Conservation (phyloP, 23 tunicate genomes). For the Phallusia fumigata region DNA sequence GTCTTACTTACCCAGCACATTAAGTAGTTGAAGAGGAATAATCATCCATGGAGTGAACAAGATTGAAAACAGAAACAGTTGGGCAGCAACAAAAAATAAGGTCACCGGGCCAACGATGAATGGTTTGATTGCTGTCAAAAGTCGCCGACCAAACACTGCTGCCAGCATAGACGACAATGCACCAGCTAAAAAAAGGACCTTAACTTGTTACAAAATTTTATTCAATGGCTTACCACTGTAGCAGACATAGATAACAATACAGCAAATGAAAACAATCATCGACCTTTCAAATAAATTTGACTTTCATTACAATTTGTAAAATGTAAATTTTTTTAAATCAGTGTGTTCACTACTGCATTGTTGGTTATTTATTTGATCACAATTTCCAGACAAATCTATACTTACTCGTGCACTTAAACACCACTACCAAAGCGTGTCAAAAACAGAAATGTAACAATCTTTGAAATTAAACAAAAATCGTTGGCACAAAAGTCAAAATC, state of each 20-base stretch:
- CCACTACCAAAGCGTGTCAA: not conserved
- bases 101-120: conserved; percentile 42
- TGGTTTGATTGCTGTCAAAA: conserved; percentile 44
- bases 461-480: not conserved
- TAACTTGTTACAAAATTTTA: too few species aligned
- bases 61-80: conserved; percentile 56
- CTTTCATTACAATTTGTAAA: too few species aligned
- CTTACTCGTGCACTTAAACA: too few species aligned
- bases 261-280: too few species aligned
- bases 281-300: too few species aligned
- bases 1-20: conserved; percentile 50
- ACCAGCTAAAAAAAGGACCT: conserved; percentile 35
- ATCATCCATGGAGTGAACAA: conserved; percentile 57
- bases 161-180: conserved; percentile 54
- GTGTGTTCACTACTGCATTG: too few species aligned
- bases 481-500: too few species aligned
- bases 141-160: conserved; percentile 27
- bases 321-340: too few species aligned
- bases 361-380: too few species aligned
- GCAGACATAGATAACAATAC: too few species aligned
- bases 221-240: too few species aligned
- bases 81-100: conserved; percentile 55
- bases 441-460: not conserved
- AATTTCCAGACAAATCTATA: too few species aligned
- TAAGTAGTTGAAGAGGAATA: conserved; percentile 51